Conservation (phyloP, 2,113 vertebrate species). For the Columba livia region DNA sequence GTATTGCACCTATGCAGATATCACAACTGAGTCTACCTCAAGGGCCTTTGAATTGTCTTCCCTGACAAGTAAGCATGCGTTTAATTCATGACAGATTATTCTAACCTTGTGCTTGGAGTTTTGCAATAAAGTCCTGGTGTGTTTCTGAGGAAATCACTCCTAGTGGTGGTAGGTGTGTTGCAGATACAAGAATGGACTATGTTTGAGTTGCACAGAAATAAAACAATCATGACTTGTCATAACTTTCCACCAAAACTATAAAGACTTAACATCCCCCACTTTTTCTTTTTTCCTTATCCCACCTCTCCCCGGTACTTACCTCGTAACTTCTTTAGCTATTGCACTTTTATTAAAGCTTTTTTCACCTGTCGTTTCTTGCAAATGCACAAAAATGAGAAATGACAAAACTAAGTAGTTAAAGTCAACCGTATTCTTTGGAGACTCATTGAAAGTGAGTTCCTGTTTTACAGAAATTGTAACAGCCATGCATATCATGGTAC, state of each 20-base stretch:
- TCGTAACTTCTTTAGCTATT: neutral
- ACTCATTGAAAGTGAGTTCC: neutral
- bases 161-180: neutral
- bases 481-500: neutral
- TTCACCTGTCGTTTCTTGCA: neutral
- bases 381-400: neutral
- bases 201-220: neutral
- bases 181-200: neutral
- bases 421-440: neutral
- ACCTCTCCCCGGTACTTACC: neutral
- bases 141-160: neutral
- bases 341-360: neutral
- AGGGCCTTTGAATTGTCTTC: conserved; percentile 22
- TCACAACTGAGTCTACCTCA: neutral
- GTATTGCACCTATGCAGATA: conserved; percentile 44
- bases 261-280: neutral
- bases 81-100: conserved; percentile 14
- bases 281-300: neutral
- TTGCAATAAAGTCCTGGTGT: neutral
- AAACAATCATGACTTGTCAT: neutral
- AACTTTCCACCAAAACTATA: neutral
- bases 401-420: neutral
- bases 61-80: neutral
- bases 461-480: neutral
- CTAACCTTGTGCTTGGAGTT: neutral